Base-by-base conservation (phyloP, 2,113 vertebrate species). In the Melanerpes formicivorus region DNA sequence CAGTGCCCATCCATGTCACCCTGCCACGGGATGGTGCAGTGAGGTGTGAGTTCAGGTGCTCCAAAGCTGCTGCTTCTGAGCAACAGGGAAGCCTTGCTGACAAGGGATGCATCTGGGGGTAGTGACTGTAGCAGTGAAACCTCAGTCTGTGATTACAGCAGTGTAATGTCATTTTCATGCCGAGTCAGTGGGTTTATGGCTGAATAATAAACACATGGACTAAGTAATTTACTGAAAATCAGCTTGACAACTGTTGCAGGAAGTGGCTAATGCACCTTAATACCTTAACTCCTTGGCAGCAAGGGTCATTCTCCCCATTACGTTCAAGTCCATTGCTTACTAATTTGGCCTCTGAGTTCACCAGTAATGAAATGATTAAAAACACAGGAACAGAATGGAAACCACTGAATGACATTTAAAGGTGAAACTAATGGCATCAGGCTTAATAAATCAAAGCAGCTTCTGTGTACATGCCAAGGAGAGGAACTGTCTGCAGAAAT, bases 151-250 rank as follows among this genome's bases (percentile, higher is more conserved):
- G 89, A 92, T 94, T 93, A 75, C 46, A 56, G 63, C 5, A 14
- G 12, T 30, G 44, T 83, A 88, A 93, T 90, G 63, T 56, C 29
- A 88, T 95, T 96, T 94, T 88, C 80, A 77, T 86, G 79, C 40
- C 0, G 9, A 93, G 54, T 91, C 83, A 17, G 30, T 94, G 87
- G 71, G 76, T 90, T 94, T 96, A 77, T 91, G 89, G 88, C 40
- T 90, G 80, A 93, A 90, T 95, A 95, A 94, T 72, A 91, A 96
- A 96, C 44, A 80, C 73, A 71, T 9, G 46, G 80, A 84, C 77
- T 91, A 91, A 85, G 80, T 94, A 82, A 95, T 95, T 96, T 90
- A 85, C 63, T 88, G 62, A 83, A 93, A 95, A 96, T 95, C 96
- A 93, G 82, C 91, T 90, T 75, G 81, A 93, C 87, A 96, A 95